These are phyloP conservation scores for Gopherus evgoodei DNA, from an alignment of 2,113 vertebrate species.

Conservation along the genomic window DNA sequence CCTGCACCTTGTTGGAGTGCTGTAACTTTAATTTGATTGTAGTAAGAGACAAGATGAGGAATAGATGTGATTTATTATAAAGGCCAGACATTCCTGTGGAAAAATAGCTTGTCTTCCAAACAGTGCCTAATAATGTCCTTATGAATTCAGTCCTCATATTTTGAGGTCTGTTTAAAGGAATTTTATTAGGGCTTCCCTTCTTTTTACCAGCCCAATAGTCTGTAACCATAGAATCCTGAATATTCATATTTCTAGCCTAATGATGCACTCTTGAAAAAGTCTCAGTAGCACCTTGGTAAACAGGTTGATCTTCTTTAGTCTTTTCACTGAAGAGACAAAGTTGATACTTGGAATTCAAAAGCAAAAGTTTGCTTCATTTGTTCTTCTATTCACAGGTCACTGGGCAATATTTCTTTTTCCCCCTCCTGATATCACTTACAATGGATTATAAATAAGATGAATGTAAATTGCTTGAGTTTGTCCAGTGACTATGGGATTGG, in stretches of 20 bases:
- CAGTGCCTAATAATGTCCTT: background rate
- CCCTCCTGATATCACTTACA: background rate
- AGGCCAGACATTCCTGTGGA: background rate
- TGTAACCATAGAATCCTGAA: background rate
- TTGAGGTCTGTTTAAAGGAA: background rate
- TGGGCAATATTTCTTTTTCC: background rate
- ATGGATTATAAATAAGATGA: background rate
- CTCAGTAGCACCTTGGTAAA: background rate
- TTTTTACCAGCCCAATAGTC: background rate
- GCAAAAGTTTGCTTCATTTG: background rate
- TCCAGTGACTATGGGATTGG: background rate
- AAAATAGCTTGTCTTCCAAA: background rate
- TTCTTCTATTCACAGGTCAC: background rate
- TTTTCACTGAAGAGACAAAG: background rate
- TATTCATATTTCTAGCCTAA: background rate
- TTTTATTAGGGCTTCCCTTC: background rate
- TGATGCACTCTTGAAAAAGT: background rate
- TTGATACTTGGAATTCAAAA: background rate
- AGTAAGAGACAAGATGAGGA: background rate
- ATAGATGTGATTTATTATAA: background rate
- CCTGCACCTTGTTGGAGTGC: background rate
- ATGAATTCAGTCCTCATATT: background rate
- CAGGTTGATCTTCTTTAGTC: background rate
- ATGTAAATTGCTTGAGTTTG: background rate
- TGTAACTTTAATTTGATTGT: background rate